A percentile compares a stretch with the other conserved stretches of the same genome.
These are phyloP conservation scores for Drosophila emarginata DNA, from an alignment of 2,888 invertebrate genomes.

Conservation along the genomic window DNA sequence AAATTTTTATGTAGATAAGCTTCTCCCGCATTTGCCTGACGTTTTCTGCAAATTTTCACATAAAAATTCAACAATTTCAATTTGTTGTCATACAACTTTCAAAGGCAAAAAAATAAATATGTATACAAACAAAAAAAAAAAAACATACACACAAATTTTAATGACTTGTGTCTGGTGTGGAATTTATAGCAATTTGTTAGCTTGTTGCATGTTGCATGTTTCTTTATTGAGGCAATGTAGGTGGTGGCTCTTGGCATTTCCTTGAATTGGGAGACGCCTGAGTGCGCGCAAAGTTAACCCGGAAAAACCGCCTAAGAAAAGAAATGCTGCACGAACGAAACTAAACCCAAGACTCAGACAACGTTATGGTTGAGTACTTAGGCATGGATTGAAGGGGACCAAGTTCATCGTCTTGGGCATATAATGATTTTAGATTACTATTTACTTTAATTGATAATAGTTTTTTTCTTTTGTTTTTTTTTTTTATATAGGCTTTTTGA, in stretches of 20 bases:
- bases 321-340: not conserved
- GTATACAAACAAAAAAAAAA: too few relatives aligned
- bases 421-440: not conserved
- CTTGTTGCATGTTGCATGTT: conserved; percentile 4
- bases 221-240: not conserved
- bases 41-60: not conserved
- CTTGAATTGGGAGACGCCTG: conserved; percentile 1
- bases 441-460: conserved; percentile 7
- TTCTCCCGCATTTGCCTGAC: too few relatives aligned
- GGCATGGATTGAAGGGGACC: not conserved
- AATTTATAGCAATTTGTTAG: conserved; percentile 6
- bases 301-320: not conserved
- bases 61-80: conserved; percentile 10
- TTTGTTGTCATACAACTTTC: conserved; percentile 6
- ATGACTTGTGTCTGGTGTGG: conserved; percentile 6
- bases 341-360: not conserved
- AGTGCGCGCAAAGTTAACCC: conserved; percentile 3
- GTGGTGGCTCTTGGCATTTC: conserved; percentile 8
- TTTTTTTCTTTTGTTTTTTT: not conserved
- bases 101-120: not conserved
- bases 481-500: conserved; percentile 1
- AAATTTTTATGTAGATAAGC: too few relatives aligned
- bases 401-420: not conserved
- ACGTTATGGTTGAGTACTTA: not conserved
- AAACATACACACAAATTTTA: not conserved